Base-by-base conservation (phyloP, 2,888 invertebrate species). In the Salticus scenicus region DNA sequence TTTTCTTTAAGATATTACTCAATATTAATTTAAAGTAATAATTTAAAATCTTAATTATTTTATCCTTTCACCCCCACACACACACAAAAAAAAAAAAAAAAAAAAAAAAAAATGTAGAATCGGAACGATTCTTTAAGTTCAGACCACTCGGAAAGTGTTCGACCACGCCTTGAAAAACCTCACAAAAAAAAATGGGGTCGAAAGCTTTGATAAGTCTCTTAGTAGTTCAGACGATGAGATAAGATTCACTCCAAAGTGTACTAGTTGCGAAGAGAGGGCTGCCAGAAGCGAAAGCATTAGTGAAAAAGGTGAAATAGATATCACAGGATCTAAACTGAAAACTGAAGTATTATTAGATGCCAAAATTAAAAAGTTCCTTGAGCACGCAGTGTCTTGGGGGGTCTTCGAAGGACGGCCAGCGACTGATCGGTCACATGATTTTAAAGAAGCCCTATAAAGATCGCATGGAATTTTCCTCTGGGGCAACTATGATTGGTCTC, bases 351-450 rank as follows among this genome's bases (percentile, higher is more conserved):
- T 96, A 92, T 94, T 96, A 93, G 95, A 96, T 92, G 96, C 96
- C 93, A 96, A 96, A 94, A 96, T 96, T 93, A 95, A 96, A 94
- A 96, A 96, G 92, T 97, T 96, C 93, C 93, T 96, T 93, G 96
- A 87, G 86, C 95, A 96, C 93, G 97, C 98, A 90, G 95, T 97
- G 90, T 96, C 97, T 91, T 99, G 99, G 99, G 97, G 98, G 98
- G 94, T 95, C 96, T 90, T 97, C 97, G 90, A 94, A 95, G 89
- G 98, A 99, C 92, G 97, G 97, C 89, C 94, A 94, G 88, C 94
- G 95, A 90, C 94, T 98, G 94, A 96, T 98, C 91, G 99, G 99
- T 90, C 98, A 98, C 92, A 98, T 99, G 98, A 96, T 98, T 91
- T 94, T 99, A 90, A 94, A 97, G 92, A 92, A 92, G 89, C 90